These are phyloP conservation scores for Plodia interpunctella DNA, from an alignment of 1,140 invertebrate species.

Conservation along the genomic window DNA sequence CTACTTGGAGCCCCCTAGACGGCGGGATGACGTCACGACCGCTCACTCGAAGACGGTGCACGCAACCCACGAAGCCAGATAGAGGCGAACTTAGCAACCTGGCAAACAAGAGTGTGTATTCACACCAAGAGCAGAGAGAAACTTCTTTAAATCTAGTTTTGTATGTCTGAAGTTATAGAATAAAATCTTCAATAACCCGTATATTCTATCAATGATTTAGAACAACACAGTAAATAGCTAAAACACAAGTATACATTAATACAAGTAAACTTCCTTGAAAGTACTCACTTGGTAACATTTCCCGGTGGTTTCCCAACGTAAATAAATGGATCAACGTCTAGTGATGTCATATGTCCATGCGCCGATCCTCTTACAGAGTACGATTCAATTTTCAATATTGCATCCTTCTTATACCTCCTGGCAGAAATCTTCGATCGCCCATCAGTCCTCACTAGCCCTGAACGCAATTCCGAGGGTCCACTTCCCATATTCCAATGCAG, in stretches of 20 bases:
- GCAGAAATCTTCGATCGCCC: constrained; percentile 56
- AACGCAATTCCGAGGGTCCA: constrained; percentile 48
- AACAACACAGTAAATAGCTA: too few relatives aligned
- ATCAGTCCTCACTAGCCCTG: constrained; percentile 55
- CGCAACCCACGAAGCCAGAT: constrained; percentile 60
- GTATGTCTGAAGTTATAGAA: too few relatives aligned
- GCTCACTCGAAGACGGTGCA: constrained; percentile 61
- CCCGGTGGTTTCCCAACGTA: constrained; percentile 59
- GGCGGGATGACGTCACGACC: constrained; percentile 64
- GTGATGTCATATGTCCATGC: constrained; percentile 58
- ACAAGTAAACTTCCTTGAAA: too few relatives aligned
- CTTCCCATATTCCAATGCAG: constrained; percentile 61
- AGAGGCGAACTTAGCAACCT: constrained; percentile 47
- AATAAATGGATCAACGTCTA: constrained; percentile 59
- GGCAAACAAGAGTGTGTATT: constrained; percentile 7
- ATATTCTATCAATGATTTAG: too few relatives aligned
- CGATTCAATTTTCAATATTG: constrained; percentile 51
- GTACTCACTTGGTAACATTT: constrained; percentile 58
- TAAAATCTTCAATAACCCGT: too few relatives aligned
- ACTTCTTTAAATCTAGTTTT: too few relatives aligned
- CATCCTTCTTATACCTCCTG: constrained; percentile 63
- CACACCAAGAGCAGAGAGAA: too few relatives aligned
- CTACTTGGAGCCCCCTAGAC: constrained; percentile 39
- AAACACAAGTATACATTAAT: too few relatives aligned
- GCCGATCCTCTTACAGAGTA: constrained; percentile 44